Evolutionary conservation across 2,797 vertebrate genomes (phyloP).

Genomic region (Galaxias olidus): DNA sequence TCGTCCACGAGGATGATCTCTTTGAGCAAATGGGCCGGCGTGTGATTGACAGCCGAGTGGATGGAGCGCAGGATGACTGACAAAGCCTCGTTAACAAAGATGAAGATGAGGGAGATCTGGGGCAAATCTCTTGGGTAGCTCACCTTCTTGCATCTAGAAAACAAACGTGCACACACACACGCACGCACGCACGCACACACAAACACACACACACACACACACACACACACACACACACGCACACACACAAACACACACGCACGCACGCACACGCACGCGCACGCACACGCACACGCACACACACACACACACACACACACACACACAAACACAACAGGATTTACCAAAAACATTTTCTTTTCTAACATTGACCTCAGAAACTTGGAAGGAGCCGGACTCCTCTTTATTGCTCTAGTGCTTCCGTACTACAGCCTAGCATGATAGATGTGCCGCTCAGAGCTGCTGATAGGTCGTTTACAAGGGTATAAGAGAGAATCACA

Average conservation of each 20-base stretch:
- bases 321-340: conserved; percentile 1
- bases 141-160: conserved; percentile 87
- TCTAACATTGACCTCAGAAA: no score
- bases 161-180: not conserved
- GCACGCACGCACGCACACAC: no score
- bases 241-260: not conserved
- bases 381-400: no score
- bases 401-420: conserved; percentile 6
- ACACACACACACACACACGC: not conserved
- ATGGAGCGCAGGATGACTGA: conserved; percentile 95
- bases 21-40: conserved; percentile 90
- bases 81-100: conserved; percentile 96
- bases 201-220: conserved; percentile 1
- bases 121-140: conserved; percentile 89
- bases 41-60: conserved; percentile 95
- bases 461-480: conserved; percentile 34
- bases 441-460: conserved; percentile 24
- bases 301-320: conserved; percentile 1
- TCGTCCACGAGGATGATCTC: conserved; percentile 97
- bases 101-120: conserved; percentile 96
- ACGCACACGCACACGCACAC: not conserved
- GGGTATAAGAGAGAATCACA: conserved; percentile 19
- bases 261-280: not conserved
- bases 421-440: conserved; percentile 1
- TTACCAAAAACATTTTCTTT: no score